phyloP scores from a whole-genome alignment of 1,140 invertebrate genomes.

The Tribolium castaneum region DNA sequence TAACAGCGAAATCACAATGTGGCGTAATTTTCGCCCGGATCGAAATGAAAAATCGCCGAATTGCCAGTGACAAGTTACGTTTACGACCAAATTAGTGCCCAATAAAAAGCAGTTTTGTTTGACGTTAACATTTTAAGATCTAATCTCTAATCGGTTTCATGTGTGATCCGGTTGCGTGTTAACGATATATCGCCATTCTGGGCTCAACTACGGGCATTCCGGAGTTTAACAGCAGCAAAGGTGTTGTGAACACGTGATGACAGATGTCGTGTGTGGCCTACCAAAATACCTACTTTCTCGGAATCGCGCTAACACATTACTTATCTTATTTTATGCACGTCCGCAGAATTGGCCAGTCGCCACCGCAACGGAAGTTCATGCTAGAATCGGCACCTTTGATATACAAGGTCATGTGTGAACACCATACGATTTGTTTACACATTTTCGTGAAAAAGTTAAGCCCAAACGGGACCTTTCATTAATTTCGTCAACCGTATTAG shows the following conservation, averaged over 20 bases:
- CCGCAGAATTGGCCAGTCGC: slow-evolving; percentile 39
- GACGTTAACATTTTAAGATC: slow-evolving; percentile 49
- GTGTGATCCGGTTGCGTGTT: slow-evolving; percentile 44
- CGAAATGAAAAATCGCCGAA: neutral
- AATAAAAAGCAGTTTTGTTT: slow-evolving; percentile 47
- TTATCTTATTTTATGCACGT: slow-evolving; percentile 46
- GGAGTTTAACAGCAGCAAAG: neutral
- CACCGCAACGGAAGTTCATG: slow-evolving; percentile 42
- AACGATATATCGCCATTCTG: slow-evolving; percentile 33
- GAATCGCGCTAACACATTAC: slow-evolving; percentile 26
- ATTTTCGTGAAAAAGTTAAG: neutral
- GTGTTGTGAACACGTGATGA: slow-evolving; percentile 37
- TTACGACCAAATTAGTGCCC: slow-evolving; percentile 48
- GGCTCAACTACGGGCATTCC: slow-evolving; percentile 1
- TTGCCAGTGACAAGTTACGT: slow-evolving; percentile 45
- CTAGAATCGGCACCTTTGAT: slow-evolving; percentile 39
- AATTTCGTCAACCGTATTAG: no score
- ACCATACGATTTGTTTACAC: neutral
- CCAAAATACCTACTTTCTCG: slow-evolving; percentile 37
- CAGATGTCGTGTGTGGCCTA: slow-evolving; percentile 39
- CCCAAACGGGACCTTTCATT: neutral
- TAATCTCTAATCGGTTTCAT: slow-evolving; percentile 49
- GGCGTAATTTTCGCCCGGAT: neutral
- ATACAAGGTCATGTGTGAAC: slow-evolving; percentile 33
- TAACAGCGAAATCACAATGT: neutral